Conservation (phyloP, 2,888 invertebrate genomes). For the Hesperia comma region DNA sequence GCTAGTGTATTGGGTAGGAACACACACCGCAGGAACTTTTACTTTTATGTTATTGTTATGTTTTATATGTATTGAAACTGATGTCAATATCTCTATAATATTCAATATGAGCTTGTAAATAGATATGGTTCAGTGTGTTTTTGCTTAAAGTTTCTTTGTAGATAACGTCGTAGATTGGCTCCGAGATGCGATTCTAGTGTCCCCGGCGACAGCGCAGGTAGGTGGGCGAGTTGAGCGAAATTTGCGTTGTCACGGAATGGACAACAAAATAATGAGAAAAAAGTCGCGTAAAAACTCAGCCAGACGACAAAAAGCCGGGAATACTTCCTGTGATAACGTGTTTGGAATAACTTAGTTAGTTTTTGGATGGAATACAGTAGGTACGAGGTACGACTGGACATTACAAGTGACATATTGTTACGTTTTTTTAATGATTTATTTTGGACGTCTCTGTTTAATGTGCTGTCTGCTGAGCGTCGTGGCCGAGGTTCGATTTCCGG, state of each 20-base stretch:
- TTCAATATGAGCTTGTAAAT: no score
- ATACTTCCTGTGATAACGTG: slow-evolving; percentile 35
- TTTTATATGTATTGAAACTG: no score
- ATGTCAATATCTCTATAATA: no score
- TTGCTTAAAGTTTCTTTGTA: slow-evolving; percentile 40
- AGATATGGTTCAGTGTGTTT: not conserved
- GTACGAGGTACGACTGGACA: not conserved
- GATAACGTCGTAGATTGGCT: slow-evolving; percentile 34
- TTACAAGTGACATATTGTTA: not conserved
- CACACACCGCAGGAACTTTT: no score
- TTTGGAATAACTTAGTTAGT: slow-evolving; percentile 21
- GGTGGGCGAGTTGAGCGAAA: slow-evolving; percentile 20
- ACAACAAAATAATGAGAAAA: slow-evolving; percentile 21
- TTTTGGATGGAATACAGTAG: not conserved
- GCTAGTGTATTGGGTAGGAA: no score
- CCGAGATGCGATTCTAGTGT: slow-evolving; percentile 40
- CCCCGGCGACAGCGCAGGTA: slow-evolving; percentile 35
- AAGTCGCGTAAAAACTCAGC: slow-evolving; percentile 7
- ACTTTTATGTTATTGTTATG: no score
- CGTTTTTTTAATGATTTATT: not conserved
- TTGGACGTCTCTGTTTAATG: not conserved
- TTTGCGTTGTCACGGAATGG: slow-evolving; percentile 28
- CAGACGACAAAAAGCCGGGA: slow-evolving; percentile 23
- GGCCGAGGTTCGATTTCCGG: no score
- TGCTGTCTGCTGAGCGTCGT: no score